Evolutionary conservation across 2,797 vertebrate species (phyloP).

Genomic region (Amazona ochrocephala): DNA sequence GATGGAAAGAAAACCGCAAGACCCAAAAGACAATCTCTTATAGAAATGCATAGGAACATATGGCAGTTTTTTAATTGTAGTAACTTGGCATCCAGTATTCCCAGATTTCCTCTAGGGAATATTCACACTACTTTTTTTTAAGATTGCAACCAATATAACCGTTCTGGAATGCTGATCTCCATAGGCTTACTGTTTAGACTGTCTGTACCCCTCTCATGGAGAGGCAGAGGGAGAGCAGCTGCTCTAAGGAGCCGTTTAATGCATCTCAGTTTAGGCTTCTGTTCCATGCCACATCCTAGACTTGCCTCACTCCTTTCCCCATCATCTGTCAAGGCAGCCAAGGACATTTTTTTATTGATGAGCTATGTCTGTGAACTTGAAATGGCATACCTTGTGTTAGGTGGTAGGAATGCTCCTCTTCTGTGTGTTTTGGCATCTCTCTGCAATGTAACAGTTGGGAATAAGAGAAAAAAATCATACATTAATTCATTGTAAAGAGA

Average conservation of each 20-base stretch:
- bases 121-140: not conserved
- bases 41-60: not conserved
- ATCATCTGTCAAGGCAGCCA: not conserved
- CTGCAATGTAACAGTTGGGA: not conserved
- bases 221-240: not conserved
- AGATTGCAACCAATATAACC: not conserved
- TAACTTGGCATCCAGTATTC: not conserved
- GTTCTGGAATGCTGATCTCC: not conserved
- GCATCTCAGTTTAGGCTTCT: not conserved
- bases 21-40: not conserved
- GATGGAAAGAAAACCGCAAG: not conserved
- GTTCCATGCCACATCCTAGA: not conserved
- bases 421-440: not conserved
- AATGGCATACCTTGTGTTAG: not conserved
- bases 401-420: not conserved
- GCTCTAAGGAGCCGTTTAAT: not conserved
- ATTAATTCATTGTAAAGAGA: not conserved
- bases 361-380: not conserved
- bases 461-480: not conserved
- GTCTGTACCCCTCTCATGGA: not conserved
- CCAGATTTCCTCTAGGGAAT: not conserved
- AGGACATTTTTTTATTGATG: not conserved
- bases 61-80: not conserved
- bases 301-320: not conserved
- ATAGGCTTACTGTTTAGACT: not conserved